Evolutionary conservation across 2,888 invertebrate species (phyloP).

Genomic region (Stomorhina lunata): DNA sequence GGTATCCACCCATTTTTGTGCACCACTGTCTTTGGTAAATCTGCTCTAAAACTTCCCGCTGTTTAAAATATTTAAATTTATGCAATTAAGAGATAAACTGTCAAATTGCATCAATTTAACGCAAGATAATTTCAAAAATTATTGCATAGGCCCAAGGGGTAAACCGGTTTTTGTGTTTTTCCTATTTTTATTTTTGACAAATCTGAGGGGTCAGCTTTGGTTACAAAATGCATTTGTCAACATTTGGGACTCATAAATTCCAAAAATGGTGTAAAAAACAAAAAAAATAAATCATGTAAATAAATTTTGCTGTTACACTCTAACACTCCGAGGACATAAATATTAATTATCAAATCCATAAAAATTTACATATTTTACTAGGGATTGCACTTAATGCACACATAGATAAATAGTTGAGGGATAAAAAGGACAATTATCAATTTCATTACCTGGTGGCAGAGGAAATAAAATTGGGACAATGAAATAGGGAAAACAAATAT

Average conservation of each 20-base stretch:
- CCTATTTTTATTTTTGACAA: background rate
- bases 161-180: conserved; percentile 39
- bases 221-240: conserved; percentile 35
- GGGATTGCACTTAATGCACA: background rate
- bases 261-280: background rate
- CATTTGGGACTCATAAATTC: conserved; percentile 62
- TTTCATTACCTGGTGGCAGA: conserved; percentile 51
- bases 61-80: conserved; percentile 39
- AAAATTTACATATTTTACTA: conserved; percentile 28
- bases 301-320: conserved; percentile 34
- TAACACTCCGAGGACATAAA: conserved; percentile 32
- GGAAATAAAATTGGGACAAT: background rate
- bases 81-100: conserved; percentile 71
- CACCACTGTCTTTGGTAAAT: too few species aligned
- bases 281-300: conserved; percentile 2
- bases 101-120: conserved; percentile 76
- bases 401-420: background rate
- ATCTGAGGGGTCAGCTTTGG: background rate
- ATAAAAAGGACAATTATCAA: conserved; percentile 41
- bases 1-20: too few species aligned
- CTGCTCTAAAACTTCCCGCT: too few species aligned
- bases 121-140: conserved; percentile 67
- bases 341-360: conserved; percentile 53
- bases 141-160: conserved; percentile 9
- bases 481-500: background rate